Conservation (phyloP, 2,797 vertebrate species). For the Coendou prehensilis region DNA sequence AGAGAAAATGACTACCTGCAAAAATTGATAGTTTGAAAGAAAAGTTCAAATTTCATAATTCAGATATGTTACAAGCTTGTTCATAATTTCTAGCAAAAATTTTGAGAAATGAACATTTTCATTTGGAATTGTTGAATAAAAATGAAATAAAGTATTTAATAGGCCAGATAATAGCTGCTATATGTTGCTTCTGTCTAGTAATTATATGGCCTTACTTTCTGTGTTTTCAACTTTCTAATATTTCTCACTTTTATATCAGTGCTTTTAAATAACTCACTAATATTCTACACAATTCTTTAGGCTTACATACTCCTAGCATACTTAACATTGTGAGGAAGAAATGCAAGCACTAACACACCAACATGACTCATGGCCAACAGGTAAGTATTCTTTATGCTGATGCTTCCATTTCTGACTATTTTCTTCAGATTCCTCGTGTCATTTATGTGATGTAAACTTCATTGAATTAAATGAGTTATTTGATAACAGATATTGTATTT, state of each 20-base stretch:
- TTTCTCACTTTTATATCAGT: neutral
- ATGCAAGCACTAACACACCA: neutral
- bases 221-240: neutral
- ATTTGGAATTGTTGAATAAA: neutral
- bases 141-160: neutral
- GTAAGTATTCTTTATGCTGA: neutral
- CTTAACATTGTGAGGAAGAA: neutral
- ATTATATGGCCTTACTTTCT: neutral
- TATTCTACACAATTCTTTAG: neutral
- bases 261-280: neutral
- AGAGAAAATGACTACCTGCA: neutral
- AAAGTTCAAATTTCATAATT: neutral
- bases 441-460: neutral
- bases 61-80: neutral
- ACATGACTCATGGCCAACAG: neutral
- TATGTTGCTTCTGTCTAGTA: neutral
- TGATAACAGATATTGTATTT: neutral
- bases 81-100: conserved; percentile 14
- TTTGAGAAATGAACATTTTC: neutral
- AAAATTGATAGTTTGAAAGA: neutral
- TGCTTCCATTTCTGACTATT: neutral
- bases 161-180: neutral
- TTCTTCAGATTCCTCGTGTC: neutral
- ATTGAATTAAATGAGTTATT: neutral
- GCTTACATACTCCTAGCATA: neutral